These are phyloP conservation scores for Lontra canadensis DNA, from an alignment of 2,113 vertebrate species.

Conservation along the genomic window DNA sequence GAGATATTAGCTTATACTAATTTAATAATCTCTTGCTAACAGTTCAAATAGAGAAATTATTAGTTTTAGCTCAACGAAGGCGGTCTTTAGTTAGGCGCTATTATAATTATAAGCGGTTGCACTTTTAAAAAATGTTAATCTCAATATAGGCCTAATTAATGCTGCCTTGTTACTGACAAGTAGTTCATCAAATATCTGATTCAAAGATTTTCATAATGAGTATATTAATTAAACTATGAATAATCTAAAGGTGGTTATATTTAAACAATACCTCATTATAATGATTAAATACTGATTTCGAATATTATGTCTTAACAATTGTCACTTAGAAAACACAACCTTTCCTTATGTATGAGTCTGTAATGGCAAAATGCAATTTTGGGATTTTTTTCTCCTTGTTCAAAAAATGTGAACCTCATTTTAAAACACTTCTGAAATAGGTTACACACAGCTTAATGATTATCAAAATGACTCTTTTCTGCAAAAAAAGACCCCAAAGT, in stretches of 20 bases:
- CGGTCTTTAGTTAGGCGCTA: conserved; percentile 84
- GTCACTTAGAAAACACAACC: conserved; percentile 86
- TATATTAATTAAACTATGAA: conserved; percentile 91
- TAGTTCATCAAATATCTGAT: conserved; percentile 89
- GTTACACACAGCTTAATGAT: conserved; percentile 93
- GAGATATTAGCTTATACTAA: conserved; percentile 78
- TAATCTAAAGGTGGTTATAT: conserved; percentile 90
- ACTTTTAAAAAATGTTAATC: conserved; percentile 86
- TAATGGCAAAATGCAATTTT: conserved; percentile 88
- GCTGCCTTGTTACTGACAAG: conserved; percentile 88
- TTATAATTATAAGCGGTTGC: conserved; percentile 82
- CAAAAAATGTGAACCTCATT: conserved; percentile 88
- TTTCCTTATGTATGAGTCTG: conserved; percentile 84
- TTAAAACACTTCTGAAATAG: conserved; percentile 91
- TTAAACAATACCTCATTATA: conserved; percentile 92
- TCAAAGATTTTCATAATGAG: conserved; percentile 89
- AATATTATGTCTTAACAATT: conserved; percentile 87
- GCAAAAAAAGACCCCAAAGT: conserved; percentile 93
- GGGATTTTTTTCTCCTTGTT: conserved; percentile 84
- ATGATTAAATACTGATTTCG: conserved; percentile 89
- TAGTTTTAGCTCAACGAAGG: conserved; percentile 86
- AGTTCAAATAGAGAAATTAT: conserved; percentile 88
- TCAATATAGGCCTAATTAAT: conserved; percentile 87
- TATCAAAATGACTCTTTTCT: conserved; percentile 91
- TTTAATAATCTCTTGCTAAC: conserved; percentile 85